Conservation (phyloP, 2,888 invertebrate species). For the Acanthacorydalis orientalis region DNA sequence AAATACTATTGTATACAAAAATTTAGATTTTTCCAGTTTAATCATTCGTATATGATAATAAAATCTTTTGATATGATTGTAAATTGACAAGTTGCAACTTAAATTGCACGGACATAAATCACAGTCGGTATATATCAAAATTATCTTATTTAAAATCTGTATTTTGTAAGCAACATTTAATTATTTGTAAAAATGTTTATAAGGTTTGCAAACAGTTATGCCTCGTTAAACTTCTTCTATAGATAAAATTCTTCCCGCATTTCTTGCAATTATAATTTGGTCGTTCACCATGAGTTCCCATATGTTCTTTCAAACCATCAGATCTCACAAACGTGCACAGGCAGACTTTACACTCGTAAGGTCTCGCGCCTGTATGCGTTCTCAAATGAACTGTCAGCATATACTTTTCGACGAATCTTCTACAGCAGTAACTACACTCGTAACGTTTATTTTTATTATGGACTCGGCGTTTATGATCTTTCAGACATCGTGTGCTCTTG, state of each 20-base stretch:
- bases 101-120: no score
- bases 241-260: constrained; percentile 17
- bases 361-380: constrained; percentile 18
- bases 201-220: constrained; percentile 13
- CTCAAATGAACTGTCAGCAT: constrained; percentile 17
- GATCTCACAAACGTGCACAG: constrained; percentile 18
- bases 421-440: constrained; percentile 17
- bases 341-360: constrained; percentile 17
- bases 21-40: no score
- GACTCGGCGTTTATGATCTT: constrained; percentile 17
- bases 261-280: constrained; percentile 14
- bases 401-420: constrained; percentile 18
- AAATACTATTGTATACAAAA: no score
- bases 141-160: no score
- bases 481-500: constrained; percentile 17
- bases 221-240: constrained; percentile 16
- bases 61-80: no score
- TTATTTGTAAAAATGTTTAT: background rate
- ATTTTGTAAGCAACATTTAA: background rate
- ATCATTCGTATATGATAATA: no score
- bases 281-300: constrained; percentile 15
- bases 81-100: no score
- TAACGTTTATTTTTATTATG: constrained; percentile 18
- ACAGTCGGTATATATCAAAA: no score
- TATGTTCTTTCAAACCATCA: constrained; percentile 18